Evolutionary conservation across 2,113 vertebrate genomes (phyloP), one percentile per base, ranked within the genome.

Genomic region (Ciconia stormi): DNA sequence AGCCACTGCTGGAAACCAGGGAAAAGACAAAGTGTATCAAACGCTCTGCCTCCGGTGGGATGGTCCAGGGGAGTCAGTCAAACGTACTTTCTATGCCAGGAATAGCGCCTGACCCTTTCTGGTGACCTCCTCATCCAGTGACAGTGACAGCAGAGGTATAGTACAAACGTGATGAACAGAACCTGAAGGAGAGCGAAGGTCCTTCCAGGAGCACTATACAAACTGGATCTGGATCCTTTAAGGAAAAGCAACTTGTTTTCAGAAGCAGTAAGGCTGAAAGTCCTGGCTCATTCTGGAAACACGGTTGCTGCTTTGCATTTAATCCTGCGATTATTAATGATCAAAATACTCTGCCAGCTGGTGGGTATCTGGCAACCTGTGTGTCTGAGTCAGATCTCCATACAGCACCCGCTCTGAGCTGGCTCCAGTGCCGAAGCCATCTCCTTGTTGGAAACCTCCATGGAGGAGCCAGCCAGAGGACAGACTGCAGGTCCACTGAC

Each of bases 301-400:
- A 36, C 1, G 5, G 26, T 30, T 47, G 72, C 47, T 71, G 32
- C 55, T 83, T 94, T 92, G 34, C 76, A n/a, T 70, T 96, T 90
- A 80, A 77, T 94, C 66, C 44, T 65, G 46, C 9, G 5, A 23
- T 95, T 95, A 90, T 53, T 90, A 81, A 92, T 81, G 71, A 81
- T 23, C 6, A 13, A 83, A 95, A 62, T 50, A 55, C 63, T 80
- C 46, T 80, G 71, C 82, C 90, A 96, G 79, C 82, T 77, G 74
- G 67, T 82, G 46, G 62, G 44, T 86, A 94, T 88, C 94, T 93
- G 94, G 84, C 84, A 94, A 93, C 87, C n/a, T 63, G 77, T 11
- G 5, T 0, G 0, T 44, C 81, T 94, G 90, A 96, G 76, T 93
- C 92, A 96, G 71, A 81, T 78, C 74, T 82, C 55, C 2, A 0